Base-by-base conservation (phyloP, 1,140 invertebrate species). In the Lucilia sericata region DNA sequence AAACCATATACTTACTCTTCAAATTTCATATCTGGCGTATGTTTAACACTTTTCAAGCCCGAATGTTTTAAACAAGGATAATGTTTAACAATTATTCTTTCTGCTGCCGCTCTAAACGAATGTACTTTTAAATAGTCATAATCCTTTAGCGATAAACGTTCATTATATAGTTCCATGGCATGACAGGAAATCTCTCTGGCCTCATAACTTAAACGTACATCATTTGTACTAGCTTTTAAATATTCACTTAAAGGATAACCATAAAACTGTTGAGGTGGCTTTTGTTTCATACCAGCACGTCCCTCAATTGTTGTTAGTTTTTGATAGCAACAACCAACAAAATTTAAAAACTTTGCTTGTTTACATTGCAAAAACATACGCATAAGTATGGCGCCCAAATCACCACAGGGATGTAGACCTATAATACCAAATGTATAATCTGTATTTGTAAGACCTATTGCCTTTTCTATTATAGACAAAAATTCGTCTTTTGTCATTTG, bases 321-420 rank as follows among this genome's bases (percentile, higher is more conserved):
- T 95, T 97, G 97, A 87, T 96, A 97, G 88, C 97, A 98, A 91
- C 97, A 98, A 14, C 96, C 95, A 30, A 96, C 96, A 65, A 97
- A 94, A 87, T 95, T 95, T n/a, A 98, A 92, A 86, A 95, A 97
- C 87, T 92, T 94, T 0, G 94, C 93, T 83, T 93, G 91, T 0
- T 92, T 85, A 86, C 92, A 94, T 82, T 92, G 91, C 1, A 93
- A 91, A 91, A 97, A 97, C 86, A 96, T 92, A 84, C 93, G 93
- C 70, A 98, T 89, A 75, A 98, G 91, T 14, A 94, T 94, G 0
- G 95, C 92, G 2, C 94, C 96, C 84, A 98, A 93, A 91, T 98
- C 95, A 2, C 96, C 97, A 91, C 97, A 98, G 0, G 96, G 96
- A 93, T 98, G 97, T 19, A 98, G 91, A 0, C 97, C 96, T 86